phyloP scores from a whole-genome alignment of 2,888 invertebrate species.

The Parelbella ahira region DNA sequence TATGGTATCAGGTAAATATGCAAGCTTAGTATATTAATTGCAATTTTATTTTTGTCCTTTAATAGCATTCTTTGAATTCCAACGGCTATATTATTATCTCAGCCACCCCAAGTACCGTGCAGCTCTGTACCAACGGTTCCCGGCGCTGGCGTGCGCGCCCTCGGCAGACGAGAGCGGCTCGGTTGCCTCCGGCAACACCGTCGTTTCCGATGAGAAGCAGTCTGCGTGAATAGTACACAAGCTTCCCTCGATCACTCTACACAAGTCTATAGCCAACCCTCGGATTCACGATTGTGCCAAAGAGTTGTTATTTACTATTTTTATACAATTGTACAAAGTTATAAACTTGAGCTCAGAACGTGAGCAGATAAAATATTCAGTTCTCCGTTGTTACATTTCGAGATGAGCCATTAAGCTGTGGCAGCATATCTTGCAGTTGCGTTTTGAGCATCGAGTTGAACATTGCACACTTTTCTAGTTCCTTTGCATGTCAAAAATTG shows the following conservation, averaged over 20 bases:
- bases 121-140: conserved; percentile 88
- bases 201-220: conserved; percentile 84
- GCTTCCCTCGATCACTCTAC: conserved; percentile 1
- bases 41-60: no score
- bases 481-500: conserved; percentile 52
- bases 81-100: conserved; percentile 39
- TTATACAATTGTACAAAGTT: conserved; percentile 76
- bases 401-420: conserved; percentile 26
- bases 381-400: conserved; percentile 6
- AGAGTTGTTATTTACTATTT: conserved; percentile 72
- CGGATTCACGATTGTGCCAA: conserved; percentile 60
- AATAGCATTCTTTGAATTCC: no score
- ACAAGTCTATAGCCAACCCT: conserved; percentile 32
- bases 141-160: conserved; percentile 85
- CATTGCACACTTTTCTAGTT: conserved; percentile 76
- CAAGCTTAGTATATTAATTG: no score
- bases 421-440: conserved; percentile 73
- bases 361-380: conserved; percentile 68
- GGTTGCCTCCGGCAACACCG: conserved; percentile 84
- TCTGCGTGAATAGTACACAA: conserved; percentile 69
- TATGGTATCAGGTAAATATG: conserved; percentile 90
- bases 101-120: conserved; percentile 90
- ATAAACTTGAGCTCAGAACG: conserved; percentile 67
- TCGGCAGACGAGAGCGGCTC: conserved; percentile 82
- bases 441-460: conserved; percentile 69